Conservation (phyloP, 2,797 vertebrate species). For the Antennarius maculatus region DNA sequence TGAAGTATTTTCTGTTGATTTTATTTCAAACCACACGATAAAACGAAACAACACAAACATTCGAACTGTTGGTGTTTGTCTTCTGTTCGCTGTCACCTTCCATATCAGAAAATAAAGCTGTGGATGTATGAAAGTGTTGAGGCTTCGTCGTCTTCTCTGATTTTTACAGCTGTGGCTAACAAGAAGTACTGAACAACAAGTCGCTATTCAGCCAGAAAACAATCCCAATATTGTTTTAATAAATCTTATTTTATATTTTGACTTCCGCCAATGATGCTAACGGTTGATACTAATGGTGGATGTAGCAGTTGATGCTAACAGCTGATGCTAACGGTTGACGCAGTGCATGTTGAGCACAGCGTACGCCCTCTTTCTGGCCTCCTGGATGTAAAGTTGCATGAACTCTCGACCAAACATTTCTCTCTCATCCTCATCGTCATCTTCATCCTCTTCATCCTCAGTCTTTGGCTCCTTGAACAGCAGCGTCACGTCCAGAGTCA, state of each 20-base stretch:
- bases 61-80: neutral
- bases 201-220: too few species aligned
- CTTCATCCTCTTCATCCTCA: constrained; percentile 76
- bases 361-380: constrained; percentile 79
- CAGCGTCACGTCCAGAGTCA: constrained; percentile 85
- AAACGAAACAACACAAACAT: neutral
- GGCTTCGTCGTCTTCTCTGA: neutral
- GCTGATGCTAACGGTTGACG: constrained; percentile 25
- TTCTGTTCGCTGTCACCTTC: neutral
- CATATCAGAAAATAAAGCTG: neutral
- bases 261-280: too few species aligned
- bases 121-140: neutral
- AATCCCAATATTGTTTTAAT: too few species aligned
- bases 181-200: too few species aligned
- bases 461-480: constrained; percentile 74
- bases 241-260: too few species aligned
- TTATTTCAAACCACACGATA: too few species aligned
- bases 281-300: too few species aligned
- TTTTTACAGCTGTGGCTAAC: neutral
- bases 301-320: neutral
- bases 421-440: constrained; percentile 83
- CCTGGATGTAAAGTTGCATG: constrained; percentile 91
- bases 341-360: constrained; percentile 69
- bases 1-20: constrained; percentile 9
- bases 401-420: constrained; percentile 94